A percentile compares a stretch with the other conserved stretches of the same genome.
These are phyloP conservation scores for Malurus melanocephalus DNA, from an alignment of 2,113 vertebrate genomes.

Conservation along the genomic window DNA sequence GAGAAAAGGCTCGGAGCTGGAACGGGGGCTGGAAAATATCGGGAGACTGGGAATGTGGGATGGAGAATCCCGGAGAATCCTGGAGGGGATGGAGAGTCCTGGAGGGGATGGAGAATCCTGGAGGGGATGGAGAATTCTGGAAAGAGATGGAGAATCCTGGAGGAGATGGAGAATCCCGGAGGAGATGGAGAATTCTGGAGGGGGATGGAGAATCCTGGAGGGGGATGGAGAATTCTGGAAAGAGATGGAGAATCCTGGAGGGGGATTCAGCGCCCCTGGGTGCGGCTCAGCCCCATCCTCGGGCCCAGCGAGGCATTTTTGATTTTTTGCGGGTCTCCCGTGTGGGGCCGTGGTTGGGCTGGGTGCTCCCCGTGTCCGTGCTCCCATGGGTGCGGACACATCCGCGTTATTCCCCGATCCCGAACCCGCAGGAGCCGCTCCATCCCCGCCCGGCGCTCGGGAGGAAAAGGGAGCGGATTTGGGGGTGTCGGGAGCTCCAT, in stretches of 20 bases:
- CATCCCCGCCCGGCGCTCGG: rapidly evolving
- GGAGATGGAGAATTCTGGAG: no score
- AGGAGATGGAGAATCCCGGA: no score
- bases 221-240: no score
- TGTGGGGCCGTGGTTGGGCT: no score
- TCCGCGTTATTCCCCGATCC: not conserved
- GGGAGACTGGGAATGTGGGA: rapidly evolving
- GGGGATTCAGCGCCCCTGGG: not conserved
- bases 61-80: no score
- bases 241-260: not conserved
- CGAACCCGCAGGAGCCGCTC: not conserved
- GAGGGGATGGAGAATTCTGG: no score
- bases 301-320: not conserved
- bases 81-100: no score
- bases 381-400: not conserved
- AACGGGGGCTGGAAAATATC: rapidly evolving
- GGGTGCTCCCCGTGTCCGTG: rapidly evolving
- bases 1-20: not conserved
- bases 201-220: not conserved
- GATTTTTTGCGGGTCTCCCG: no score
- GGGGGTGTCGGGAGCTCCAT: not conserved
- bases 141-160: not conserved
- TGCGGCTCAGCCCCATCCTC: not conserved
- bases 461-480: rapidly evolving
- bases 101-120: no score